Evolutionary conservation across 2,797 vertebrate genomes (phyloP).

Genomic region (Propithecus deckenii): DNA sequence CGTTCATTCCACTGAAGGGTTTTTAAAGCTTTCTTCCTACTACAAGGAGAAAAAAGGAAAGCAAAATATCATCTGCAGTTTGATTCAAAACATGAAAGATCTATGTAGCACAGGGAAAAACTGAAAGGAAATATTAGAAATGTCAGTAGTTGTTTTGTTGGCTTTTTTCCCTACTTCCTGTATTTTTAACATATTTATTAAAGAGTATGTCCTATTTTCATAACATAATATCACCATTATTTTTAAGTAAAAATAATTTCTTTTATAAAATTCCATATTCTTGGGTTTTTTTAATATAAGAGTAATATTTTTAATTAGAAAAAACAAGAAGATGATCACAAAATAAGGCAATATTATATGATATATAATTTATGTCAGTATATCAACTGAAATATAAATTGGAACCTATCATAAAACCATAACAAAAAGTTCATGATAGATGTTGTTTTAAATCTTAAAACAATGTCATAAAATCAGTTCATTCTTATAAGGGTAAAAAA

Average conservation of each 20-base stretch:
- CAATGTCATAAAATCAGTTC: not conserved
- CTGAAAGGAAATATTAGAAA: not conserved
- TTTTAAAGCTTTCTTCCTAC: not conserved
- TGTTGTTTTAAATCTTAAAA: not conserved
- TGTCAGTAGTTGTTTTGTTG: not conserved
- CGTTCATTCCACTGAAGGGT: not conserved
- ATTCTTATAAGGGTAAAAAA: not conserved
- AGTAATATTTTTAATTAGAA: not conserved
- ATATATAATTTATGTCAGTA: not conserved
- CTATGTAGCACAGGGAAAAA: not conserved
- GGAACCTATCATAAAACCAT: not conserved
- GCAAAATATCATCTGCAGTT: not conserved
- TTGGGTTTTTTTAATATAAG: not conserved
- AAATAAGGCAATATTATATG: not conserved
- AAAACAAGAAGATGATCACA: not conserved
- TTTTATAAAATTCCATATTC: not conserved
- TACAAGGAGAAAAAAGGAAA: not conserved
- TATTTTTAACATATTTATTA: not conserved
- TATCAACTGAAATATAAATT: slow-evolving; percentile 9
- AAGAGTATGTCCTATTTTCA: not conserved
- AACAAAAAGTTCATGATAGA: not conserved
- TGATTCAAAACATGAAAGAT: not conserved
- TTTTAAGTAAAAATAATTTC: not conserved
- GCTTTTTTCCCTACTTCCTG: not conserved
- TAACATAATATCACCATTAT: not conserved